Evolutionary conservation across 2,113 vertebrate genomes (phyloP), one percentile per base, ranked within the genome.

Genomic region (Osmerus eperlanus): DNA sequence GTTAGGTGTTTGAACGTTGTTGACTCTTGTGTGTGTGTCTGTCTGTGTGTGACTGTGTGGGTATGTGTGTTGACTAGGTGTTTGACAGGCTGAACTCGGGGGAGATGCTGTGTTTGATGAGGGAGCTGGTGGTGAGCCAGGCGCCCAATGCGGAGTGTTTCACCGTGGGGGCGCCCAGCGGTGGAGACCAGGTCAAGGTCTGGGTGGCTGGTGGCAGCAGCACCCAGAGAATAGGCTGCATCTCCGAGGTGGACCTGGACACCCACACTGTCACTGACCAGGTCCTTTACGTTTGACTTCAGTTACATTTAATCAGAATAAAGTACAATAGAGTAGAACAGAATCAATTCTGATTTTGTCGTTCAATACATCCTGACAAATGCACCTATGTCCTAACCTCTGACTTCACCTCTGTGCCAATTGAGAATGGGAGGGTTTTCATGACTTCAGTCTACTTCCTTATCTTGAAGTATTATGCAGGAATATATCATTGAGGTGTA

Each of bases 201-300:
- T 97, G 95, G 94, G 82, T 98, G 68, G 97, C 96, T 25, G 94
- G 94, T 3, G 95, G 97, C 25, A 94, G 93, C 86, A 91, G 93
- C 60, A 91, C 89, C 74, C 85, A 72, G 53, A 92, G 90, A 65
- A 82, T 79, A 25, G 95, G 95, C 67, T 94, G 91, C 16, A 77
- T 98, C 71, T 91, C 93, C 0, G 88, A 90, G 41, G 82, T 97
- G 52, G 90, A 97, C 77, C 83, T 98, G 73, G 92, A 92, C 75
- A 93, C 91, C 15, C 89, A 90, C 77, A 85, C 51, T 15, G 84
- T 88, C 71, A 89, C 82, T 2, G 90, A 85, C 63, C 90, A 94
- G 95, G 97, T 99, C 92, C 0, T 66, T 47, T 47, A 9, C 41
- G 12, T 9, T 47, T 1, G 2, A 47, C 6, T 11, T 47, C 8